These are phyloP conservation scores for Conchocele bisecta DNA, from an alignment of 2,888 invertebrate genomes.

Conservation along the genomic window DNA sequence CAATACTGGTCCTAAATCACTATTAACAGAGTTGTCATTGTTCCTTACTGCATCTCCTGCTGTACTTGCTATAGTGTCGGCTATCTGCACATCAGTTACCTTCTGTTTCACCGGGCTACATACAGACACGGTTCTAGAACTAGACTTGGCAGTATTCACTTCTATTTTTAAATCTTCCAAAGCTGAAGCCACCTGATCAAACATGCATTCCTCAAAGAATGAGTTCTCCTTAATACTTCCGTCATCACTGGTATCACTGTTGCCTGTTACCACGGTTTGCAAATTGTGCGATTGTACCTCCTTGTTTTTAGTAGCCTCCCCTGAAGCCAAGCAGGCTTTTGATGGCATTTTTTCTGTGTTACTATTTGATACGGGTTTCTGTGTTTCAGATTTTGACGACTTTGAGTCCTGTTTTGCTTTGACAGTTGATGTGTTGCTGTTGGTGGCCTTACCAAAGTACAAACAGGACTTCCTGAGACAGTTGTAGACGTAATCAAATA, in stretches of 20 bases:
- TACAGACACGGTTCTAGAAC: too few relatives aligned
- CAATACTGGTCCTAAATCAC: too few relatives aligned
- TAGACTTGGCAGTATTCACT: too few relatives aligned
- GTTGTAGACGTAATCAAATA: slow-evolving; percentile 84
- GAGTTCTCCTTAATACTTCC: slow-evolving; percentile 35
- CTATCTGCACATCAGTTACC: too few relatives aligned
- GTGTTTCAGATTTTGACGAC: too few relatives aligned
- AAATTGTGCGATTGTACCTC: neutral
- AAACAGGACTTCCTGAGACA: slow-evolving; percentile 83
- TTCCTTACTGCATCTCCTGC: too few relatives aligned
- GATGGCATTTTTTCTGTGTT: neutral
- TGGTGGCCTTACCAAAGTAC: slow-evolving; percentile 82
- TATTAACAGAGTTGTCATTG: too few relatives aligned
- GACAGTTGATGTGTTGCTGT: too few relatives aligned
- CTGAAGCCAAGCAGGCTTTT: neutral
- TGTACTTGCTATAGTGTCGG: too few relatives aligned
- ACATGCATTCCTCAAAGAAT: slow-evolving; percentile 22
- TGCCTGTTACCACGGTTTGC: slow-evolving; percentile 7
- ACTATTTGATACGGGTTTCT: neutral
- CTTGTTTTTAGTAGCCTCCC: neutral
- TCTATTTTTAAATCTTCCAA: too few relatives aligned
- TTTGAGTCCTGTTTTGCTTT: too few relatives aligned
- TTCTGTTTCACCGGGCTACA: too few relatives aligned
- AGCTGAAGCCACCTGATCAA: neutral
- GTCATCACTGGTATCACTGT: slow-evolving; percentile 29